Conservation (phyloP, 2,888 invertebrate genomes). For the Apamea epomidion region DNA sequence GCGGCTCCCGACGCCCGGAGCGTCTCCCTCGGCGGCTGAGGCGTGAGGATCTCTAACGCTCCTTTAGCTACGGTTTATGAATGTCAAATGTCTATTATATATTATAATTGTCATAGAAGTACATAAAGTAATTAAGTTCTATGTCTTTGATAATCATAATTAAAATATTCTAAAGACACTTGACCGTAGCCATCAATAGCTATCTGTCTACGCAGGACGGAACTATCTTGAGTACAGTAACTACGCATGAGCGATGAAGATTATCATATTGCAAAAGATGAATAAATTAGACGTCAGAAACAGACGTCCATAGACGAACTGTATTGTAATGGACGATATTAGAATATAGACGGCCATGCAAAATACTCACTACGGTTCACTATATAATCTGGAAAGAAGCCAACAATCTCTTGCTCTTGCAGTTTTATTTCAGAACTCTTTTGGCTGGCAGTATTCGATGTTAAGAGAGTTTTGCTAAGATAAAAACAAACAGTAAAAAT, state of each 20-base stretch:
- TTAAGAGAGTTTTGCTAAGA: neutral
- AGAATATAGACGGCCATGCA: constrained; percentile 39
- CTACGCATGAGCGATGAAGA: constrained; percentile 16
- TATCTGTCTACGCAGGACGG: neutral
- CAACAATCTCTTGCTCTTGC: constrained; percentile 47
- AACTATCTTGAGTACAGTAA: constrained; percentile 6
- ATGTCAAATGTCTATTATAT: constrained; percentile 7
- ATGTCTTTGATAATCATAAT: constrained; percentile 9
- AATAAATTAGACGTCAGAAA: constrained; percentile 25
- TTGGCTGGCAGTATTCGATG: constrained; percentile 24
- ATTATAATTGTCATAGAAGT: neutral
- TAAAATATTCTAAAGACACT: constrained; percentile 3
- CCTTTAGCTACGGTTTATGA: neutral
- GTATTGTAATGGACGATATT: constrained; percentile 31
- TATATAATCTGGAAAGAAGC: constrained; percentile 48
- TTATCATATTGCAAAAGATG: constrained; percentile 41
- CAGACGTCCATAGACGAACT: constrained; percentile 15
- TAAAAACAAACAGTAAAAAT: neutral
- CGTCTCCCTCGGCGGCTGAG: too few species aligned
- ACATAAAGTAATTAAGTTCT: neutral
- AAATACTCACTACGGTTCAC: constrained; percentile 44
- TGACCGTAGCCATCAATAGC: neutral
- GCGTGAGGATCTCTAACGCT: too few species aligned
- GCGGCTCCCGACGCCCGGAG: too few species aligned
- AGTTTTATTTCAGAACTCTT: constrained; percentile 46